Base-by-base conservation (phyloP, 64 coral and sea anemone species). In the Trachythela sp. region DNA sequence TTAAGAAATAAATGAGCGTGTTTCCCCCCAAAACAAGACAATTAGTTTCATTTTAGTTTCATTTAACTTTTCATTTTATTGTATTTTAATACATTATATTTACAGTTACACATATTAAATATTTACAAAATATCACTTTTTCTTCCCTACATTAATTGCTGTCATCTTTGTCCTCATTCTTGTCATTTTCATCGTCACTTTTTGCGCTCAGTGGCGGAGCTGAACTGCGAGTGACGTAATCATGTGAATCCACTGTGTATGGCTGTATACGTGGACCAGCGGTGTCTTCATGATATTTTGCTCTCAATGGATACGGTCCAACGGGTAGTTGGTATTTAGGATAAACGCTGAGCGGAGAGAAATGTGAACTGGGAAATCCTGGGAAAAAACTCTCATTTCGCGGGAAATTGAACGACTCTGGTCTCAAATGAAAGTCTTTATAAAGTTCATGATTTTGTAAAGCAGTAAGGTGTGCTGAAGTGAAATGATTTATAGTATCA, bases 281-380 rank as follows among this genome's bases (percentile, higher is more conserved):
- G 75, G 75, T 35, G 6, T 80, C 75, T 80, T 80, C 75, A 30
- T 13, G 75, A 35, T 37, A 80, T 80, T 80, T 80, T 15, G 75
- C 27, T 80, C 37, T 35, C 37, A 39, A 18, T 37, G 75, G 30
- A 80, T 37, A 80, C 56, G 56, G 56, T 22, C 13, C 56, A 80
- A 39, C 37, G 0, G 75, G 75, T 18, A 39, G 75, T 39, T 35
- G 20, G 32, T 37, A 80, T 80, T 80, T 80, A 15, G 75, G 75
- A 20, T 80, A 80, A 14, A 80, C 75, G 33, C 30, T 80, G 30
- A 80, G 8, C 13, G 75, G 75, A 29, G 75, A 35, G 30, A 80
- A 80, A 8, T n/a, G 27, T 1, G 75, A 37, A 29, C 30, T 39
- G 37, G 20, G 75, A 29, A 80, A 35, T 37, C 75, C 37, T 35